Base-by-base conservation (phyloP, 2,888 invertebrate genomes). In the Synergus itoensis region DNA sequence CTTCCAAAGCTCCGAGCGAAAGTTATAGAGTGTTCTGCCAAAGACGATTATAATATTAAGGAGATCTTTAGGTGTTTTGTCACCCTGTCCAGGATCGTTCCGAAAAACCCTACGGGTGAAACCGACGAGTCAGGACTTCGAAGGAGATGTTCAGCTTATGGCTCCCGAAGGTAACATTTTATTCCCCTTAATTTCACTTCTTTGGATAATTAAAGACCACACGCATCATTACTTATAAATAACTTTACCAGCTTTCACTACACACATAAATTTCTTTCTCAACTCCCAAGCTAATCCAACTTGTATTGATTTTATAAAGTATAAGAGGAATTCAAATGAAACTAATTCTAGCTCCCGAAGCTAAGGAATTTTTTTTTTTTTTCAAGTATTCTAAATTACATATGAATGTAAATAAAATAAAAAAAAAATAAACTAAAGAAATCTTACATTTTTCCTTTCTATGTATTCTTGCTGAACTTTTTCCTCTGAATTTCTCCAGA, bases 51-150 rank as follows among this genome's bases (percentile, higher is more conserved):
- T 88, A 96, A 96, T 91, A 95, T 97, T 83, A 95, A 95, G 87
- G 97, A 97, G 86, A 94, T 97, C 80, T 98, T 98, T 92, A 95
- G 96, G 88, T 95, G 95, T 79, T 95, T 98, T 90, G 94, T 97
- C 83, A 95, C 96, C 60, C 93, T 97, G 78, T 96, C 97, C 77
- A 95, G 95, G 87, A 95, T 96, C 85, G 92, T 96, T 84, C 95
- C 95, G 53, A 94, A 94, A 84, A 92, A 90, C 84, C 89, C 90
- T 7, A 83, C 89, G 7, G 91, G 92, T 1, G 94, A 95, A 82
- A 91, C 93, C 78, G 94, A 94, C 85, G 94, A 95, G 67, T 93
- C 94, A 40, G 95, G 94, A 63, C 93, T 96, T 79, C 95, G 96
- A 88, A 93, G 97, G 79, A 94, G 96, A 82, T 95, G 96, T 82